A percentile compares a stretch with the other conserved stretches of the same genome.
phyloP scores from a whole-genome alignment of 2,113 vertebrate genomes.

The Lonchura striata region DNA sequence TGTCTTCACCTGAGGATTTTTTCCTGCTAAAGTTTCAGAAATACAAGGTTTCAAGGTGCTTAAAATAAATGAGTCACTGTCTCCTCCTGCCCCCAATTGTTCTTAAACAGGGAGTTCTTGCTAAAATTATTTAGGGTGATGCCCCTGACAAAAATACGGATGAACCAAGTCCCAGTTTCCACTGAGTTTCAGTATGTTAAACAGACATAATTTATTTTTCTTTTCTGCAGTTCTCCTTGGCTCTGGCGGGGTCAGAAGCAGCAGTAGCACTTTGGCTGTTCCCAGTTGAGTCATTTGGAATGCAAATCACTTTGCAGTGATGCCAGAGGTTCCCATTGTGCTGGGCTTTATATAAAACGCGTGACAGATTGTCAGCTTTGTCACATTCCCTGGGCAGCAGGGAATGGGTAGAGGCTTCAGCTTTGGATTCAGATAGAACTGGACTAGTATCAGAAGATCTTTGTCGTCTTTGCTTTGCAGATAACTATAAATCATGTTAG shows the following conservation, averaged over 20 bases:
- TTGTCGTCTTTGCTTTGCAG: neutral
- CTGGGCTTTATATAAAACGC: slow-evolving; percentile 23
- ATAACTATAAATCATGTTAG: neutral
- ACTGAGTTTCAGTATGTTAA: slow-evolving; percentile 23
- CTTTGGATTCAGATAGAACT: neutral
- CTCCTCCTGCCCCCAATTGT: slow-evolving; percentile 42
- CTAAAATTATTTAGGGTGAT: slow-evolving; percentile 65
- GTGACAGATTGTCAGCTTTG: slow-evolving; percentile 46
- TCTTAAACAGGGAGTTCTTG: slow-evolving; percentile 34
- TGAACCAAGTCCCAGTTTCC: slow-evolving; percentile 53
- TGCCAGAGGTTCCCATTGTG: slow-evolving; percentile 56
- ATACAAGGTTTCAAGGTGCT: neutral
- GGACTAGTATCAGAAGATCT: neutral
- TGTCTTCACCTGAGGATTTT: slow-evolving; percentile 10
- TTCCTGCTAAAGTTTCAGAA: slow-evolving; percentile 17
- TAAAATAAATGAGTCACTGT: slow-evolving; percentile 40
- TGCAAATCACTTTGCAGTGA: slow-evolving; percentile 45
- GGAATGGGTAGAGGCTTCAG: slow-evolving; percentile 5
- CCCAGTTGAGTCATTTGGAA: slow-evolving; percentile 46
- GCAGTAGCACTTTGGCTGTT: slow-evolving; percentile 53
- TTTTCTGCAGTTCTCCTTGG: slow-evolving; percentile 50
- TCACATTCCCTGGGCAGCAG: neutral
- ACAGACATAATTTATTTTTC: slow-evolving; percentile 25
- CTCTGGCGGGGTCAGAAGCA: slow-evolving; percentile 46
- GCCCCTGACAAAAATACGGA: slow-evolving; percentile 51